Evolutionary conservation across 92 coral and sea anemone species (phyloP).

Genomic region (Siderastrea radians): DNA sequence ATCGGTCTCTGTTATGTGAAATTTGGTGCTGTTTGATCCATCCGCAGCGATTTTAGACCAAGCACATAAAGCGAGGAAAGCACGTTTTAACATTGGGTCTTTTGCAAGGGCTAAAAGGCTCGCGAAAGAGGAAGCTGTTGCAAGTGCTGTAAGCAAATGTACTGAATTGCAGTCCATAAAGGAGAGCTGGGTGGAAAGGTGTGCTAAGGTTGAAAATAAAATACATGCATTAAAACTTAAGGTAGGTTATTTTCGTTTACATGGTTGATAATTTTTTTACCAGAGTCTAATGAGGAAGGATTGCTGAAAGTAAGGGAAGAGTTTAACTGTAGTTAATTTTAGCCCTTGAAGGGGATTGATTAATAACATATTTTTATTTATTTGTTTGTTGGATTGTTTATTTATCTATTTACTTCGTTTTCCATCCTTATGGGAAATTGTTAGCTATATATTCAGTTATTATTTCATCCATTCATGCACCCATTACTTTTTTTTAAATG

Average conservation of each 20-base stretch:
- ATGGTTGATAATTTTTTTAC: constrained; percentile 9
- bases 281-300: constrained; percentile 32
- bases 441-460: constrained; percentile 11
- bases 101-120: constrained; percentile 72
- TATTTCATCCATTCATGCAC: constrained; percentile 23
- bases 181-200: neutral
- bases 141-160: constrained; percentile 50
- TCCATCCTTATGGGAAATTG: neutral
- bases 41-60: constrained; percentile 66
- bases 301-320: constrained; percentile 40
- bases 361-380: constrained; percentile 24
- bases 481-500: constrained; percentile 23
- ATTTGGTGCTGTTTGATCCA: constrained; percentile 45
- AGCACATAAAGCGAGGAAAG: constrained; percentile 52
- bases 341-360: constrained; percentile 16
- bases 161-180: constrained; percentile 39
- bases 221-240: constrained; percentile 57
- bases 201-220: constrained; percentile 56
- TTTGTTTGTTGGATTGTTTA: constrained; percentile 8
- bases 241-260: constrained; percentile 44
- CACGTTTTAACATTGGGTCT: constrained; percentile 69
- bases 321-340: constrained; percentile 17
- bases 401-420: constrained; percentile 21
- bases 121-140: constrained; percentile 64
- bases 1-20: constrained; percentile 29